phyloP scores from a whole-genome alignment of 1,140 invertebrate species.

The Cyclargus thomasi region DNA sequence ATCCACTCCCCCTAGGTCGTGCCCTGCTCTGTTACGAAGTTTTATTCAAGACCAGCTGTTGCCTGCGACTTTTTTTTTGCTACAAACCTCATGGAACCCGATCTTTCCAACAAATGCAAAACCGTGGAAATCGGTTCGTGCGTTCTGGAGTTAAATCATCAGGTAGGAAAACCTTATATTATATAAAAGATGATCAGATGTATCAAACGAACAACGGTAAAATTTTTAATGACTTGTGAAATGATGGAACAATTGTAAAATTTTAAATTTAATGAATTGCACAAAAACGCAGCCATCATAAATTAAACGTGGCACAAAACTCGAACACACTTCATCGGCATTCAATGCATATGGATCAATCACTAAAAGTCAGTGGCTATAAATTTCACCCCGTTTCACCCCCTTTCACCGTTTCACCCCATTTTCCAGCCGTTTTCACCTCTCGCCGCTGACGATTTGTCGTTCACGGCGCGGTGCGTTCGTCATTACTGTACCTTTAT shows the following conservation, averaged over 20 bases:
- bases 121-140: too few species aligned
- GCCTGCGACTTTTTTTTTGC: too few species aligned
- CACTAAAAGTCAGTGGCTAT: constrained; percentile 43
- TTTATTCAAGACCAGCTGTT: too few species aligned
- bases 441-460: constrained; percentile 39
- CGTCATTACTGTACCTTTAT: constrained; percentile 26
- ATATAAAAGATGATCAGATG: too few species aligned
- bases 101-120: too few species aligned
- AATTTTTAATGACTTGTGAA: too few species aligned
- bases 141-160: too few species aligned
- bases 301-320: constrained; percentile 22
- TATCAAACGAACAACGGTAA: too few species aligned
- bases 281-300: constrained; percentile 11
- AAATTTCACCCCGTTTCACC: constrained; percentile 41
- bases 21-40: too few species aligned
- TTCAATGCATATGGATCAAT: constrained; percentile 41
- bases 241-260: neutral
- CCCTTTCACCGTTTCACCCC: constrained; percentile 40
- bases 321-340: constrained; percentile 32
- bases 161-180: too few species aligned
- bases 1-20: too few species aligned
- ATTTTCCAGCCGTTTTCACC: constrained; percentile 54
- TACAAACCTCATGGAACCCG: too few species aligned
- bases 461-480: constrained; percentile 22
- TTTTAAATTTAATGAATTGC: neutral